Percentiles rank a stretch among this genome's conserved stretches.
Evolutionary conservation across 2,797 vertebrate genomes (phyloP).

Genomic region (Esox masquinongy): DNA sequence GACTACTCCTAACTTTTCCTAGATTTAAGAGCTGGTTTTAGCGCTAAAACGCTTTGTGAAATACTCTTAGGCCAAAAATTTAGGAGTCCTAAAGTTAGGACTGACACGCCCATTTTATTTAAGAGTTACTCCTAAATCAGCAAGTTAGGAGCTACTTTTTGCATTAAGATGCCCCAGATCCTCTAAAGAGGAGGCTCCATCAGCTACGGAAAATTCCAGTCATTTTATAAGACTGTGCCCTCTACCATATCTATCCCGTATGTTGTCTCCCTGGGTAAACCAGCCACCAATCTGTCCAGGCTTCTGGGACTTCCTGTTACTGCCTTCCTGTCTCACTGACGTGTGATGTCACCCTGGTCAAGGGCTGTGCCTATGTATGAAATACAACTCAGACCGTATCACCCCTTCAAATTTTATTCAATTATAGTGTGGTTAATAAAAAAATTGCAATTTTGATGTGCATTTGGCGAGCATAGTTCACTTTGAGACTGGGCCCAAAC

Average conservation of each 20-base stretch:
- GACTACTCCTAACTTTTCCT: no score
- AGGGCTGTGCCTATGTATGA: neutral
- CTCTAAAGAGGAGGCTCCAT: neutral
- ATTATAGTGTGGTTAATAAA: neutral
- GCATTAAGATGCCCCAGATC: neutral
- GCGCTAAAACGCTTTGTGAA: no score
- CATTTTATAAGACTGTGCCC: slow-evolving; percentile 8
- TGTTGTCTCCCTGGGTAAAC: slow-evolving; percentile 62
- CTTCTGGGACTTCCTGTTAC: slow-evolving; percentile 49
- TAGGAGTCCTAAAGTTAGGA: no score
- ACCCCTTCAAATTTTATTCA: neutral
- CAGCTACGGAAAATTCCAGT: slow-evolving; percentile 10
- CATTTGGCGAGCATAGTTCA: no score
- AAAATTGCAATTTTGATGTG: neutral
- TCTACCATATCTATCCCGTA: slow-evolving; percentile 58
- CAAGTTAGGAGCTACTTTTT: no score
- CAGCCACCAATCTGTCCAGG: slow-evolving; percentile 51
- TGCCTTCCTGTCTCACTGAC: slow-evolving; percentile 36
- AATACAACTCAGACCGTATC: neutral
- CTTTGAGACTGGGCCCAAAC: no score
- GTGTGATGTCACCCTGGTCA: neutral
- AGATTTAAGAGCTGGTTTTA: no score
- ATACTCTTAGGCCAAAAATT: no score
- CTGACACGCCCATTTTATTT: no score
- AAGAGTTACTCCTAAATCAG: no score